These are phyloP conservation scores for Empis stercorea DNA, from an alignment of 2,888 invertebrate genomes.

Conservation along the genomic window DNA sequence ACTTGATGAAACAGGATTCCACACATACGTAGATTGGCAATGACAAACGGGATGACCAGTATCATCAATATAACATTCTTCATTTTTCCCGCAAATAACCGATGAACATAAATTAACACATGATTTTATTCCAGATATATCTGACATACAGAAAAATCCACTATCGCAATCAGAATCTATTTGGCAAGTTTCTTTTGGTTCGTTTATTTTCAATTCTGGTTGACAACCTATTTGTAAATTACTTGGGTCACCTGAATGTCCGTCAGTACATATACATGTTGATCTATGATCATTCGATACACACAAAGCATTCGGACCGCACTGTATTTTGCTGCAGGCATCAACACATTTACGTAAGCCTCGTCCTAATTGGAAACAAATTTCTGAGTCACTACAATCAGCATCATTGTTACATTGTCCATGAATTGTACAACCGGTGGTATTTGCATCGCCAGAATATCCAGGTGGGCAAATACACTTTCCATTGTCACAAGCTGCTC, in stretches of 20 bases:
- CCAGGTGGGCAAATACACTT: slow-evolving; percentile 69
- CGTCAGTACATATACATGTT: slow-evolving; percentile 73
- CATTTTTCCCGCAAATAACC: slow-evolving; percentile 71
- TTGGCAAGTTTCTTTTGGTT: slow-evolving; percentile 43
- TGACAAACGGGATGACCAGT: slow-evolving; percentile 62
- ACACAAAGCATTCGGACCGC: slow-evolving; percentile 82
- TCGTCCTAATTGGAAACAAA: slow-evolving; percentile 75
- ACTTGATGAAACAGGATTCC: slow-evolving; percentile 68
- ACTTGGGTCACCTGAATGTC: slow-evolving; percentile 68
- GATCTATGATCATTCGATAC: slow-evolving; percentile 73
- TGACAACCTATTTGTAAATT: slow-evolving; percentile 70
- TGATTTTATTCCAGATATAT: slow-evolving; percentile 47
- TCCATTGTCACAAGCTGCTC: slow-evolving; percentile 68
- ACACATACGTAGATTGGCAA: slow-evolving; percentile 63
- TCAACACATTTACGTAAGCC: slow-evolving; percentile 71
- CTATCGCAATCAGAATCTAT: slow-evolving; percentile 57
- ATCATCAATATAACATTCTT: slow-evolving; percentile 56
- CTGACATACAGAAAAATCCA: slow-evolving; percentile 55
- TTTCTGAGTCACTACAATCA: slow-evolving; percentile 71
- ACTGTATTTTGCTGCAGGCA: slow-evolving; percentile 75
- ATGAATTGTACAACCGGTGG: slow-evolving; percentile 55
- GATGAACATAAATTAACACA: slow-evolving; percentile 70
- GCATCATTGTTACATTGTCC: slow-evolving; percentile 70
- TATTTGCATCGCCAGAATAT: slow-evolving; percentile 57
- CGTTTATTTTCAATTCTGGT: slow-evolving; percentile 44